A percentile compares a stretch with the other conserved stretches of the same genome.
Evolutionary conservation across 2,797 vertebrate species (phyloP).

Genomic region (Tenualosa thibaudeaui): DNA sequence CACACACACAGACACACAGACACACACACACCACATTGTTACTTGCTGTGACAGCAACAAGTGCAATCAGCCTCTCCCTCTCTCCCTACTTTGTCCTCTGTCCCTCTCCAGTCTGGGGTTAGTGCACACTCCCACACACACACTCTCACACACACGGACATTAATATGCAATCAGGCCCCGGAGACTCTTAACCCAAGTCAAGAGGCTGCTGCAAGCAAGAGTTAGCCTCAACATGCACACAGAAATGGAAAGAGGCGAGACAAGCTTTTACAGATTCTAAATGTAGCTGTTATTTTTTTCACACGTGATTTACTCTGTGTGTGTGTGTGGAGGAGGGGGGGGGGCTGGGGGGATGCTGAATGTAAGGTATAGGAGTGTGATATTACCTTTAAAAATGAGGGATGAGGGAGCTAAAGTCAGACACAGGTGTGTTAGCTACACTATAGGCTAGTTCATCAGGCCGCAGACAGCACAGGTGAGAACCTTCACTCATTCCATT

Average conservation of each 20-base stretch:
- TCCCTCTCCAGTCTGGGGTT: neutral
- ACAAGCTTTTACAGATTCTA: neutral
- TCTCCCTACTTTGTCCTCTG: neutral
- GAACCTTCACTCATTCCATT: neutral
- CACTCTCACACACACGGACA: neutral
- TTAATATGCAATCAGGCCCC: slow-evolving; percentile 16
- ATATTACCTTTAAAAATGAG: no score
- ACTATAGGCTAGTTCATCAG: neutral
- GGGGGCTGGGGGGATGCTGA: no score
- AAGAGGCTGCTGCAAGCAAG: neutral
- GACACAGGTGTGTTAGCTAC: neutral
- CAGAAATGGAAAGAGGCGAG: neutral
- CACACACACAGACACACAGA: neutral
- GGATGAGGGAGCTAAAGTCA: neutral
- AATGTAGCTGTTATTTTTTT: neutral
- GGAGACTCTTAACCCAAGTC: neutral
- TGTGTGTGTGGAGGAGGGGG: neutral
- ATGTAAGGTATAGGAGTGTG: no score
- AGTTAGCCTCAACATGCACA: neutral
- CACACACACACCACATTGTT: neutral
- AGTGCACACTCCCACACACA: neutral
- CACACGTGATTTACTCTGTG: neutral
- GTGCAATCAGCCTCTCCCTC: neutral
- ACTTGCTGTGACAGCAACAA: neutral
- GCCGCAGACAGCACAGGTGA: neutral